Percentiles rank a stretch among this genome's conserved stretches.
Conservation (phyloP, 2,888 invertebrate genomes). For the Bursaphelenchus okinawaensis region DNA sequence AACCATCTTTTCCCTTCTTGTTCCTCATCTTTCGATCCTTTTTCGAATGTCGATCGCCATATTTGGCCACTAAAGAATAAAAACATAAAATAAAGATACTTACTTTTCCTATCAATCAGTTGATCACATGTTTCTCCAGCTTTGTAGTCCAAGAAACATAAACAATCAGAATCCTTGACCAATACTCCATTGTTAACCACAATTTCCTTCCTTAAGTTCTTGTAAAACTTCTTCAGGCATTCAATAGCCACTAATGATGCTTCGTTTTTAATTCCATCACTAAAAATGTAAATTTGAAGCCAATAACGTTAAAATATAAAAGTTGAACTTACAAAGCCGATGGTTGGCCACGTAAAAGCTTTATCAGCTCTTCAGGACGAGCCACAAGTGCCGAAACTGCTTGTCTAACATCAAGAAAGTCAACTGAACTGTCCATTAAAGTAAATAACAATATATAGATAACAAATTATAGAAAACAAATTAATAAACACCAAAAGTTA, state of each 20-base stretch:
- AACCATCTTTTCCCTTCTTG: too few relatives aligned
- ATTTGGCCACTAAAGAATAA: background rate
- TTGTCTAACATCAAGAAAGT: background rate
- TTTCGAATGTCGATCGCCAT: too few relatives aligned
- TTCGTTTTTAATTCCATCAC: background rate
- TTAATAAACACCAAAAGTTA: too few relatives aligned
- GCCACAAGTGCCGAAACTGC: background rate
- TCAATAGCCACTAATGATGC: background rate
- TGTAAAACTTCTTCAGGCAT: background rate
- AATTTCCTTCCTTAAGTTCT: background rate
- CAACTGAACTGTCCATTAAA: background rate
- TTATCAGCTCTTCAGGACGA: slow-evolving; percentile 4
- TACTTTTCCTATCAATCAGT: background rate
- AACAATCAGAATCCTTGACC: background rate
- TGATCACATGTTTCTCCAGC: background rate
- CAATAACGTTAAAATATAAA: too few relatives aligned
- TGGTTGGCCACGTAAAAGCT: background rate
- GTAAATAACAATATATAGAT: too few relatives aligned
- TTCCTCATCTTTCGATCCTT: too few relatives aligned
- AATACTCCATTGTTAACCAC: background rate
- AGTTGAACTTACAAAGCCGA: slow-evolving; percentile 10
- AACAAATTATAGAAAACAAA: too few relatives aligned
- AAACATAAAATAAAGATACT: background rate
- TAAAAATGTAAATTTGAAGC: too few relatives aligned
- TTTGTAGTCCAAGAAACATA: background rate